Evolutionary conservation across 1,140 invertebrate species (phyloP).

Genomic region (Drosophila hydei): DNA sequence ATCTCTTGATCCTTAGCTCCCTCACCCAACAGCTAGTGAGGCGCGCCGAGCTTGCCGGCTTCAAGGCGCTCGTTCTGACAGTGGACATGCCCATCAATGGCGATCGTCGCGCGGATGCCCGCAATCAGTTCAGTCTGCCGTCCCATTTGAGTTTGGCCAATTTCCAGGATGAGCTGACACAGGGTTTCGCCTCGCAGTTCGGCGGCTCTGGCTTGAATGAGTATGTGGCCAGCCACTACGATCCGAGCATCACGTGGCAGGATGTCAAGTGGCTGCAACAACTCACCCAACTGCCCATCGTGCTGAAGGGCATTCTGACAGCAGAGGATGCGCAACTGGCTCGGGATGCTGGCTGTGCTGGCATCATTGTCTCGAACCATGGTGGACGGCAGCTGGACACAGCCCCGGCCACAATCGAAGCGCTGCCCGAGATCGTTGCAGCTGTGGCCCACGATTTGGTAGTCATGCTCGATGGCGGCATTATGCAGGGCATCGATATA

Average conservation of each 20-base stretch:
- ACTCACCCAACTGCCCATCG: slow-evolving; percentile 91
- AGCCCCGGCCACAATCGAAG: slow-evolving; percentile 94
- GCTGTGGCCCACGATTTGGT: slow-evolving; percentile 91
- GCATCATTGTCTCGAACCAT: slow-evolving; percentile 95
- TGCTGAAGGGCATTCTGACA: slow-evolving; percentile 95
- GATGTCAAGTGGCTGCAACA: slow-evolving; percentile 93
- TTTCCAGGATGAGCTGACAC: slow-evolving; percentile 87
- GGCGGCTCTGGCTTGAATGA: slow-evolving; percentile 89
- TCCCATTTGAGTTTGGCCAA: slow-evolving; percentile 90
- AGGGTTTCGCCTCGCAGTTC: slow-evolving; percentile 84
- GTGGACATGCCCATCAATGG: slow-evolving; percentile 96
- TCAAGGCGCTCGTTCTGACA: slow-evolving; percentile 94
- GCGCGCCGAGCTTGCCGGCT: slow-evolving; percentile 93
- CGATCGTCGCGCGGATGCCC: slow-evolving; percentile 90
- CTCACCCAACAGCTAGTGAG: slow-evolving; percentile 90
- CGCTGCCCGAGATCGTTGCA: slow-evolving; percentile 91
- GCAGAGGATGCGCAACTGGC: slow-evolving; percentile 93
- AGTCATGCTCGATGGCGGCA: slow-evolving; percentile 95
- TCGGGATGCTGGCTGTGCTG: slow-evolving; percentile 89
- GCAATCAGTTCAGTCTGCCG: slow-evolving; percentile 94
- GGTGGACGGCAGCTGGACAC: slow-evolving; percentile 95
- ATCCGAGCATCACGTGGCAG: slow-evolving; percentile 91
- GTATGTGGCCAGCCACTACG: slow-evolving; percentile 91
- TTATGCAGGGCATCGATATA: slow-evolving; percentile 94
- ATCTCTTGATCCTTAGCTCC: slow-evolving; percentile 83